Percentiles rank a stretch among this genome's conserved stretches.
Evolutionary conservation across 2,113 vertebrate genomes (phyloP).

Genomic region (Rana temporaria): DNA sequence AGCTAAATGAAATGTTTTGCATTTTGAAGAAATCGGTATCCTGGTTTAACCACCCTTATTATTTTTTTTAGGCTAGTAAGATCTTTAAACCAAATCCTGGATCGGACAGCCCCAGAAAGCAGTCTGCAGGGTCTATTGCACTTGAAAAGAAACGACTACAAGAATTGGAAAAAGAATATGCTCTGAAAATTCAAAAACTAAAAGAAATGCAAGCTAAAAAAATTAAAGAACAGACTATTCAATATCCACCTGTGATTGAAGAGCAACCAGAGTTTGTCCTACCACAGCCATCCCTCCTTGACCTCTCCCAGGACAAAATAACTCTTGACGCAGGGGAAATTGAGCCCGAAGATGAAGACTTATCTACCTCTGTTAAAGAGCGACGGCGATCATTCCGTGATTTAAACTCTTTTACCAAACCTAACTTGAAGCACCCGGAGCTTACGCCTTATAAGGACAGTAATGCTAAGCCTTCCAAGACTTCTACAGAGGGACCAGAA

Average conservation of each 20-base stretch:
- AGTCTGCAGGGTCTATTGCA: slow-evolving; percentile 89
- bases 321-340: slow-evolving; percentile 85
- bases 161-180: slow-evolving; percentile 93
- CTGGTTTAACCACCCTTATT: no score
- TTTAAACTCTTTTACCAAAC: slow-evolving; percentile 89
- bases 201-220: slow-evolving; percentile 88
- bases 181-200: slow-evolving; percentile 94
- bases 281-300: slow-evolving; percentile 93
- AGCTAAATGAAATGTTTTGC: neutral
- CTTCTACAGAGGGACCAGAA: slow-evolving; percentile 71
- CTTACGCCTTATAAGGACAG: slow-evolving; percentile 74
- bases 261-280: slow-evolving; percentile 77
- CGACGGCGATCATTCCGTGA: slow-evolving; percentile 88
- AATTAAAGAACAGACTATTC: slow-evolving; percentile 72
- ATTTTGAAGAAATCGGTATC: no score
- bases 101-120: slow-evolving; percentile 79
- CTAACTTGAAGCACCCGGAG: slow-evolving; percentile 85
- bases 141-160: slow-evolving; percentile 91
- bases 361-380: slow-evolving; percentile 69
- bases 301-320: slow-evolving; percentile 96
- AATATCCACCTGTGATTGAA: slow-evolving; percentile 61
- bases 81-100: slow-evolving; percentile 77
- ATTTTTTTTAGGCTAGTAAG: slow-evolving; percentile 78
- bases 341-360: slow-evolving; percentile 80
- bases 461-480: slow-evolving; percentile 68